Conservation (phyloP, 2,797 vertebrate species). For the Chiloscyllium punctatum region DNA sequence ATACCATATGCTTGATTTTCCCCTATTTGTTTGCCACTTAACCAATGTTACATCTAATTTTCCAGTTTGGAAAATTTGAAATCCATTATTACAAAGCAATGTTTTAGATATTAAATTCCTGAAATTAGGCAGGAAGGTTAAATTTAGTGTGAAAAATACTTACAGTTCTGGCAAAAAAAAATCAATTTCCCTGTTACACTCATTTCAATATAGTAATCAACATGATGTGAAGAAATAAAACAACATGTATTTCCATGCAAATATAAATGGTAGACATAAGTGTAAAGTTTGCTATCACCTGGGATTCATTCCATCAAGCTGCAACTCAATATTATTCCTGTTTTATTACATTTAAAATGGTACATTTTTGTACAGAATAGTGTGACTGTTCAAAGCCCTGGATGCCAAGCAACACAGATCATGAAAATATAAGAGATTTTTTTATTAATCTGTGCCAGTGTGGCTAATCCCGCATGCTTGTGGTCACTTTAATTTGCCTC, state of each 20-base stretch:
- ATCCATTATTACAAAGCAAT: neutral
- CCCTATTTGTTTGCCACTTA: neutral
- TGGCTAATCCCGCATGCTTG: no score
- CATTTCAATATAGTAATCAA: neutral
- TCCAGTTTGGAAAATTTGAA: neutral
- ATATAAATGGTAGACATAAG: neutral
- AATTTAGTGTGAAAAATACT: neutral
- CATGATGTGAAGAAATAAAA: neutral
- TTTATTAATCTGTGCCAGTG: no score
- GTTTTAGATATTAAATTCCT: neutral
- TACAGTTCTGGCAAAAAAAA: neutral
- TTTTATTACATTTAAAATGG: neutral
- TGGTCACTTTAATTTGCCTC: neutral
- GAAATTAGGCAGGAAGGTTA: neutral
- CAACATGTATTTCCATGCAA: neutral
- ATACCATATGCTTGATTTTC: neutral
- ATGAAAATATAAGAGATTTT: no score
- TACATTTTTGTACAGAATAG: neutral
- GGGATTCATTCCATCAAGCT: neutral
- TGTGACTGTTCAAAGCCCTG: neutral
- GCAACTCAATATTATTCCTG: neutral
- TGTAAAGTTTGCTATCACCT: neutral
- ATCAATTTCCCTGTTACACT: neutral
- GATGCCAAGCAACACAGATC: neutral
- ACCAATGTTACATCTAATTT: neutral